These are phyloP conservation scores for Coelogynopora nodosa DNA, from an alignment of 2,888 invertebrate species.

Conservation along the genomic window DNA sequence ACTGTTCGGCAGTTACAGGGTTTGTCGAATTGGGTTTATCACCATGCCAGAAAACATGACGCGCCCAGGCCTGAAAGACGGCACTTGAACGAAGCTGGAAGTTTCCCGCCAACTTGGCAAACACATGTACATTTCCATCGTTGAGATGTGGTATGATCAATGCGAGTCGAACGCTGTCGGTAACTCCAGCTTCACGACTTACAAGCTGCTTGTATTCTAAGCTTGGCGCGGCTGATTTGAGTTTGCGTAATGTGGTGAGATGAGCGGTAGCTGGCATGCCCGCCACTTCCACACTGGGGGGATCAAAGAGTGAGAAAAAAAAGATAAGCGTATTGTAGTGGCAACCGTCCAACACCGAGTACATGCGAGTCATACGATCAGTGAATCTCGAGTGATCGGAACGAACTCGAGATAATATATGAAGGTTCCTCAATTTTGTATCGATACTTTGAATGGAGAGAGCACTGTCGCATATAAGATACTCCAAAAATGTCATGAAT, in stretches of 20 bases:
- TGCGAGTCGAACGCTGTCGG: not conserved
- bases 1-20: not conserved
- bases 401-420: not conserved
- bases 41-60: constrained; percentile 4
- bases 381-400: not conserved
- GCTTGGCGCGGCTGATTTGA: not conserved
- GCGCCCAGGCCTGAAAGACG: constrained; percentile 16
- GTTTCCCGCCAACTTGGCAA: constrained; percentile 8
- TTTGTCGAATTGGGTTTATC: not conserved
- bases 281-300: not conserved
- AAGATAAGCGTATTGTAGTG: not conserved
- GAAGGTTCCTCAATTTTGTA: not conserved
- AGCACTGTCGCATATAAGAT: constrained; percentile 2
- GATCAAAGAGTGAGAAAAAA: constrained; percentile 4
- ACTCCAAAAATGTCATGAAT: not conserved
- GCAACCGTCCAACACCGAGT: not conserved
- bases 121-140: constrained; percentile 14
- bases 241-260: not conserved
- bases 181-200: not conserved
- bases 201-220: not conserved
- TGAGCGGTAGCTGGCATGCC: not conserved
- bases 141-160: not conserved
- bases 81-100: not conserved
- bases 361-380: not conserved
- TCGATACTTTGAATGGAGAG: not conserved